Evolutionary conservation across 1,140 invertebrate species (phyloP).

Genomic region (Anastrepha ludens): DNA sequence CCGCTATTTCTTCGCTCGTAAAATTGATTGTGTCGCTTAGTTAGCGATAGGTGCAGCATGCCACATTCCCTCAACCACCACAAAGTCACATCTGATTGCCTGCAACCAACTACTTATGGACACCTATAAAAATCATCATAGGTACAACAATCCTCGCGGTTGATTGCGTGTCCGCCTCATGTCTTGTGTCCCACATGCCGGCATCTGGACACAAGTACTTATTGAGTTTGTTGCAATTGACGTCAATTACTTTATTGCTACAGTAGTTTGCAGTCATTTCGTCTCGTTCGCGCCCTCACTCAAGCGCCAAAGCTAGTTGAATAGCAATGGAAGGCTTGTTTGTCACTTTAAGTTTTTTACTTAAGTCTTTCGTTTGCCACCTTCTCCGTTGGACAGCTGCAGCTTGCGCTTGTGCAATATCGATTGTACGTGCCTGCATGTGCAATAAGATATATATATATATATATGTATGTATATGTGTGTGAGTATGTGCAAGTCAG

Average conservation of each 20-base stretch:
- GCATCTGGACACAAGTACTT: slow-evolving; percentile 24
- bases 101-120: background rate
- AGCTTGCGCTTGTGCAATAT: slow-evolving; percentile 44
- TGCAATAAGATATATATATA: background rate
- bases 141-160: background rate
- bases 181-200: slow-evolving; percentile 2
- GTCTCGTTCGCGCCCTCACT: slow-evolving; percentile 6
- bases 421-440: background rate
- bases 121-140: slow-evolving; percentile 37
- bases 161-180: slow-evolving; percentile 28
- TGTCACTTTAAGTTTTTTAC: slow-evolving; percentile 37
- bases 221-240: slow-evolving; percentile 46
- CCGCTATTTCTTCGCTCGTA: background rate
- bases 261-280: slow-evolving; percentile 7
- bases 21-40: slow-evolving; percentile 24
- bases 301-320: background rate
- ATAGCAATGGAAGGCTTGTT: slow-evolving; percentile 31
- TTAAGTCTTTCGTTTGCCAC: slow-evolving; percentile 38
- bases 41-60: background rate
- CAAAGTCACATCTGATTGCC: background rate
- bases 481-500: background rate
- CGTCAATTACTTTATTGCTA: slow-evolving; percentile 47
- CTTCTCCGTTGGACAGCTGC: background rate
- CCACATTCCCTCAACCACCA: background rate
- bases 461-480: background rate